These are phyloP conservation scores for Nematostella vectensis DNA, from an alignment of 92 coral and sea anemone genomes.

Conservation along the genomic window DNA sequence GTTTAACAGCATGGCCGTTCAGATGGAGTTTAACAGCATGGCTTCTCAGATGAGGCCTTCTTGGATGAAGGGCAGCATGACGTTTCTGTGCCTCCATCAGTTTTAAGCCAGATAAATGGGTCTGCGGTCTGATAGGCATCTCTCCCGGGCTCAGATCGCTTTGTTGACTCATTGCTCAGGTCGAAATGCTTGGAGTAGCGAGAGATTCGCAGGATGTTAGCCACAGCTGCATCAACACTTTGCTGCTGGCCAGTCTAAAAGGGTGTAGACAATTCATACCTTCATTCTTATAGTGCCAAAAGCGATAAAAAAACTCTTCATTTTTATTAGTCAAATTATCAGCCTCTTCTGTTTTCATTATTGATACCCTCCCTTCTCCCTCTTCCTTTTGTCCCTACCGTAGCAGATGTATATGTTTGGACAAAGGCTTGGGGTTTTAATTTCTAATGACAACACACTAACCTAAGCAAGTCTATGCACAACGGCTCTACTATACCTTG, in stretches of 20 bases:
- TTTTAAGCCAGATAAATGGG: not conserved
- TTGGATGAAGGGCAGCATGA: too few species aligned
- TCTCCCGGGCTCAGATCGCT: not conserved
- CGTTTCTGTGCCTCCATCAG: too few species aligned
- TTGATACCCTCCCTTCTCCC: not conserved
- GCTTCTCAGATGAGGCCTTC: too few species aligned
- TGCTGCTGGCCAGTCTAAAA: constrained; percentile 1
- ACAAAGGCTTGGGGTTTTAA: not conserved
- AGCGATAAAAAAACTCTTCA: too few species aligned
- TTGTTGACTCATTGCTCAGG: not conserved
- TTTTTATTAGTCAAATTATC: too few species aligned
- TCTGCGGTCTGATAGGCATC: not conserved
- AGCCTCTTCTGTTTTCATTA: too few species aligned
- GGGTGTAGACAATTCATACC: too few species aligned
- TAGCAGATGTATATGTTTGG: too few species aligned
- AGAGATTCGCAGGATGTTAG: constrained; percentile 11
- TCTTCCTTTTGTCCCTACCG: not conserved
- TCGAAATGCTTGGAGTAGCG: constrained; percentile 21
- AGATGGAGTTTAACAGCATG: too few species aligned
- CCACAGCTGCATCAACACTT: constrained; percentile 11
- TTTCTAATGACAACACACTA: not conserved
- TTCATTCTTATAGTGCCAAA: too few species aligned
- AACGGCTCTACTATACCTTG: not conserved
- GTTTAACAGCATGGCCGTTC: too few species aligned
- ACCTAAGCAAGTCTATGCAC: not conserved